Evolutionary conservation across 2,888 invertebrate genomes (phyloP).

Genomic region (Drosophila mulleri): DNA sequence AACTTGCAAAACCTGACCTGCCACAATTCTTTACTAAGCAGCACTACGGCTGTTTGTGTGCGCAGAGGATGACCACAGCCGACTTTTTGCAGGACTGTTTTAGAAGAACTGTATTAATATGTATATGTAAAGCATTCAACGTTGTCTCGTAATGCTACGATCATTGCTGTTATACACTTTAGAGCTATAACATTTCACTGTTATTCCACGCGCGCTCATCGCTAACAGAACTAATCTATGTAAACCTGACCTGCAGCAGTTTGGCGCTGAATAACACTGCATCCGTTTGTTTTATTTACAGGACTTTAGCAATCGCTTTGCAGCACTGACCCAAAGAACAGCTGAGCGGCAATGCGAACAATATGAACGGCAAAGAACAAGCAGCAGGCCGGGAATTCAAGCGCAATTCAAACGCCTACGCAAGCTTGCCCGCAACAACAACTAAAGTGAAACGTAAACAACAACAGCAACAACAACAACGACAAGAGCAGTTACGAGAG

Average conservation of each 20-base stretch:
- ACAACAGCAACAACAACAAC: slow-evolving; percentile 7
- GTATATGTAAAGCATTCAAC: neutral
- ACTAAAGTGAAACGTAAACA: slow-evolving; percentile 43
- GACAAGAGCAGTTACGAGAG: slow-evolving; percentile 31
- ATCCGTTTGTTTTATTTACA: slow-evolving; percentile 18
- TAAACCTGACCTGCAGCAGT: slow-evolving; percentile 30
- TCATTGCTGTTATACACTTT: neutral
- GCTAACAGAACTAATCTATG: slow-evolving; percentile 7
- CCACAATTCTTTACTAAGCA: slow-evolving; percentile 21
- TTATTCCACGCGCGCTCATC: slow-evolving; percentile 7
- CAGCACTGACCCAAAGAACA: slow-evolving; percentile 42
- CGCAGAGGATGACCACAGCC: neutral
- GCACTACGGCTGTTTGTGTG: neutral
- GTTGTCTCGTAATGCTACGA: neutral
- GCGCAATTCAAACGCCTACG: slow-evolving; percentile 71
- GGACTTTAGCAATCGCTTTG: slow-evolving; percentile 31
- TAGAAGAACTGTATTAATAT: neutral
- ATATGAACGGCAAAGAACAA: slow-evolving; percentile 65
- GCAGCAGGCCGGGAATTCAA: slow-evolving; percentile 67
- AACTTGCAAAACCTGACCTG: slow-evolving; percentile 31
- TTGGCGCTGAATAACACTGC: slow-evolving; percentile 35
- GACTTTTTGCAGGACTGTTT: no score
- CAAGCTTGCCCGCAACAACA: slow-evolving; percentile 65
- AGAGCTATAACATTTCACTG: slow-evolving; percentile 7
- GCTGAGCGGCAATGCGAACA: slow-evolving; percentile 55